Evolutionary conservation across 2,888 invertebrate genomes (phyloP), one percentile per base, ranked within the genome.

Genomic region (Dryococelus australis): DNA sequence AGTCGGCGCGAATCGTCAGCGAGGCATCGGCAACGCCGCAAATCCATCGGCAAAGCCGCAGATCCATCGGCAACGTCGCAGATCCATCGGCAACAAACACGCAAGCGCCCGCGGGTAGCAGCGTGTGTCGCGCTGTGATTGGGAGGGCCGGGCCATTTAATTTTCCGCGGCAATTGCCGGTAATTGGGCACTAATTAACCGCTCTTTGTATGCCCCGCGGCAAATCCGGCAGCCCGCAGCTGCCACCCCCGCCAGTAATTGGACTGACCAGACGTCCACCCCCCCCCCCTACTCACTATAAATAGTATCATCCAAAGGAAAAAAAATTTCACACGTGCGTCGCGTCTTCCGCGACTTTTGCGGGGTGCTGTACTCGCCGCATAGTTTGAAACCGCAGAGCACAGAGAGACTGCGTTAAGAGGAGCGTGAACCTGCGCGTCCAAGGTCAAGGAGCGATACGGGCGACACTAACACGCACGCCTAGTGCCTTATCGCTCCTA

Each of bases 121-220:
- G 6, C 65, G 65, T 9, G n/a, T 24, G 2, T 24, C 12, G 20
- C 65, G 16, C 65, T n/a, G 65, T 65, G 65, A 65, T 65, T 65
- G 65, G 65, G 65, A n/a, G 10, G n/a, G 65, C 65, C 65, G 8
- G 35, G 24, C 65, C 65, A 65, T 65, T 65, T 65, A 65, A 65
- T 65, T 65, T 65, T 65, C 65, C 65, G 65, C 65, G 65, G 65
- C 65, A n/a, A 65, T 65, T n/a, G 65, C 65, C 65, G n/a, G 65
- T 65, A 65, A 65, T 65, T 65, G 20, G 65, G 10, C 65, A 3
- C 65, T 65, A 65, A 65, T 65, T 65, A 65, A 65, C 65, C 65
- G 12, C 65, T 65, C 65, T 65, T 65, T 65, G 65, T 65, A 65
- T 65, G 65, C 65, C 65, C n/a, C 65, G 65, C 65, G 65, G 65